Evolutionary conservation across 1,140 invertebrate species (phyloP).

Genomic region (Pogonus chalceus): DNA sequence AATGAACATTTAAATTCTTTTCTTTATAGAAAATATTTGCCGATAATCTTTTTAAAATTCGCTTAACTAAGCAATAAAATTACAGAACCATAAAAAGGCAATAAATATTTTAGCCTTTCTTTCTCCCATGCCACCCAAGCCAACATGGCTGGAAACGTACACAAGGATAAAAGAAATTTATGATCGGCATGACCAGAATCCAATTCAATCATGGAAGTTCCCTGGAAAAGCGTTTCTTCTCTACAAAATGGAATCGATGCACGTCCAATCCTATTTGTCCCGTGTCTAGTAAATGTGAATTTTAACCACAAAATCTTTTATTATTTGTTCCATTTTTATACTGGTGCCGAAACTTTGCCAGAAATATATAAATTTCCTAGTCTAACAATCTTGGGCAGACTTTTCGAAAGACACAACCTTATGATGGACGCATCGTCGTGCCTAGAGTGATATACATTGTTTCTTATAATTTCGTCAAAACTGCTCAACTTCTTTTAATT

Average conservation of each 20-base stretch:
- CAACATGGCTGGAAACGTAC: not conserved
- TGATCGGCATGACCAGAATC: slow-evolving; percentile 4
- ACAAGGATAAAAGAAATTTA: slow-evolving; percentile 5
- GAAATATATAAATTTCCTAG: not conserved
- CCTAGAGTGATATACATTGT: too few species aligned
- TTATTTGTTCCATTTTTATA: slow-evolving; percentile 1
- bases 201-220: not conserved
- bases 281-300: slow-evolving; percentile 6
- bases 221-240: not conserved
- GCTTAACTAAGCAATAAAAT: slow-evolving; percentile 6
- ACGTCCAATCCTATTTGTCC: slow-evolving; percentile 4
- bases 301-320: slow-evolving; percentile 3
- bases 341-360: not conserved
- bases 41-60: slow-evolving; percentile 4
- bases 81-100: not conserved
- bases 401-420: too few species aligned
- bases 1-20: too few species aligned
- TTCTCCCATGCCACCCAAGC: not conserved
- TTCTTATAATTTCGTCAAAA: too few species aligned
- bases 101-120: not conserved
- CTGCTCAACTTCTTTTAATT: too few species aligned
- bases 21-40: not conserved
- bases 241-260: not conserved
- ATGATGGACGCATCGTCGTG: too few species aligned
- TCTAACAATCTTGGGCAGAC: too few species aligned